Evolutionary conservation across 2,113 vertebrate species (phyloP).

Genomic region (Anas platyrhynchos): DNA sequence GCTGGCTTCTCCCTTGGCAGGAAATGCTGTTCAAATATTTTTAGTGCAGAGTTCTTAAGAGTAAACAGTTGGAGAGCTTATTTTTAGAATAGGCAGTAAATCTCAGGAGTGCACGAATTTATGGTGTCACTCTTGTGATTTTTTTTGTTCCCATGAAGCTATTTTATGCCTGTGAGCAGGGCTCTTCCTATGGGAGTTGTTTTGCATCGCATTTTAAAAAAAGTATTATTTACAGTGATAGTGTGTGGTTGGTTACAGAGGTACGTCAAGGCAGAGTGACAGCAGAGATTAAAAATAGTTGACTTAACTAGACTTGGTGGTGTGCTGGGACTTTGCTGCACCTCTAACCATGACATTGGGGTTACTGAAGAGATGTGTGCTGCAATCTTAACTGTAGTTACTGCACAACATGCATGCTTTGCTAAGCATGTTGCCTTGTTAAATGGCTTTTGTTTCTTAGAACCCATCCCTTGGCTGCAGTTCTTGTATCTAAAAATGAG

Average conservation of each 20-base stretch:
- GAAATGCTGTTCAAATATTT: not conserved
- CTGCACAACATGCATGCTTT: not conserved
- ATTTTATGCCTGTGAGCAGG: not conserved
- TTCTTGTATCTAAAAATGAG: not conserved
- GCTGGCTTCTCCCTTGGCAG: not conserved
- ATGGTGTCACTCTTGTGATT: conserved; percentile 3
- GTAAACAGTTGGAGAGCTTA: not conserved
- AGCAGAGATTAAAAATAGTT: not conserved
- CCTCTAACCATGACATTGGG: not conserved
- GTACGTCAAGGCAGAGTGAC: not conserved
- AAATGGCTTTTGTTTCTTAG: not conserved
- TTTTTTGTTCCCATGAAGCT: not conserved
- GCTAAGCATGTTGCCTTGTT: not conserved
- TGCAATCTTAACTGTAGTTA: not conserved
- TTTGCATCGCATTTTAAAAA: not conserved
- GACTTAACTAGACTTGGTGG: not conserved
- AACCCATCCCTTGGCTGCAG: not conserved
- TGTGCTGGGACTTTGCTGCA: not conserved
- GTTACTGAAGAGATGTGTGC: not conserved
- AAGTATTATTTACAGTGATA: not conserved
- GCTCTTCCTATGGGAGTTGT: not conserved
- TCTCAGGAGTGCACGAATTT: conserved; percentile 14
- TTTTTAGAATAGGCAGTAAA: conserved; percentile 8
- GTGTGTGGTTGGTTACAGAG: not conserved
- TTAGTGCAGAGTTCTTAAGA: not conserved